Evolutionary conservation across 1,140 invertebrate genomes (phyloP).

Genomic region (Anadara kagoshimensis): DNA sequence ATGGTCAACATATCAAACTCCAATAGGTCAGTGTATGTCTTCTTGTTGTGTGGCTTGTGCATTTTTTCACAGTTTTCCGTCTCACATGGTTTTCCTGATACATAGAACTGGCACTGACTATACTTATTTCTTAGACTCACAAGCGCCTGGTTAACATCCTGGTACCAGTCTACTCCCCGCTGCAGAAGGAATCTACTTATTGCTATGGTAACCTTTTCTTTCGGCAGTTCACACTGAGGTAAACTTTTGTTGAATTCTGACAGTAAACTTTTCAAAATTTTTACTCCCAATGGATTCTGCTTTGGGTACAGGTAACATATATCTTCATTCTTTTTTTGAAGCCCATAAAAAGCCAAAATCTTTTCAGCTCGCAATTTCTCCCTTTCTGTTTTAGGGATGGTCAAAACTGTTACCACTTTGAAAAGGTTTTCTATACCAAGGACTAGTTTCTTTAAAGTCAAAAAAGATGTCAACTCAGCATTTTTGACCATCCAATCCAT

Average conservation of each 20-base stretch:
- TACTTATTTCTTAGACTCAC: slow-evolving; percentile 11
- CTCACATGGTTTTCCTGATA: slow-evolving; percentile 17
- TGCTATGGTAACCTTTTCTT: slow-evolving; percentile 4
- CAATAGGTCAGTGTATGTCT: slow-evolving; percentile 21
- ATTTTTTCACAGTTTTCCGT: slow-evolving; percentile 23
- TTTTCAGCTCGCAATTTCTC: slow-evolving; percentile 24
- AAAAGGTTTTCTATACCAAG: slow-evolving; percentile 38
- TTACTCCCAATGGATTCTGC: slow-evolving; percentile 43
- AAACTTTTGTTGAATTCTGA: slow-evolving; percentile 18
- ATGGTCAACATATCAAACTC: slow-evolving; percentile 28
- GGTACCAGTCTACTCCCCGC: slow-evolving; percentile 35
- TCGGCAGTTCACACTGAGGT: slow-evolving; percentile 20
- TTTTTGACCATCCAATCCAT: slow-evolving; percentile 40
- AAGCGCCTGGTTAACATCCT: slow-evolving; percentile 10
- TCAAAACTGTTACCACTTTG: slow-evolving; percentile 36
- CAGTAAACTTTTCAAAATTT: slow-evolving; percentile 28
- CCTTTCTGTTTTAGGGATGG: slow-evolving; percentile 12
- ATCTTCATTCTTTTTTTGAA: slow-evolving; percentile 21
- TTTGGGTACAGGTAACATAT: slow-evolving; percentile 38
- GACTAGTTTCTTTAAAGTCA: slow-evolving; percentile 28
- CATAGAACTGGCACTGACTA: slow-evolving; percentile 37
- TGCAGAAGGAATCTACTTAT: slow-evolving; percentile 36
- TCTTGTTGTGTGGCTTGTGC: slow-evolving; percentile 29
- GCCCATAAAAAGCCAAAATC: slow-evolving; percentile 53
- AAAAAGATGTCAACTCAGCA: neutral